phyloP scores from a whole-genome alignment of 2,113 vertebrate species.

The Scomber colias region DNA sequence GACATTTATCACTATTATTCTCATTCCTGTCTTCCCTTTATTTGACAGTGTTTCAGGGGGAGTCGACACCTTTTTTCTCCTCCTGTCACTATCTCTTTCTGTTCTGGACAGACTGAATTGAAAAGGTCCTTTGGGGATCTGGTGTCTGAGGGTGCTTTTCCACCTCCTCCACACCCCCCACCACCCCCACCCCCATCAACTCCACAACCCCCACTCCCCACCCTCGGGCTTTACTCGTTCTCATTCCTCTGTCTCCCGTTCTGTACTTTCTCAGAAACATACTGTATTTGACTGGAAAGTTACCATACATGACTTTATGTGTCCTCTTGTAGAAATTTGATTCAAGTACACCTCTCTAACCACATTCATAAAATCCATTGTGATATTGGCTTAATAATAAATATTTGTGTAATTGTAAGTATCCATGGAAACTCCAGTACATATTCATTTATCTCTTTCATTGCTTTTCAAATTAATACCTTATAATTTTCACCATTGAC shows the following conservation, averaged over 20 bases:
- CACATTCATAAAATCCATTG: neutral
- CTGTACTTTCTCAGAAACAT: conserved; percentile 13
- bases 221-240: conserved; percentile 9
- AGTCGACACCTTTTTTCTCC: conserved; percentile 42
- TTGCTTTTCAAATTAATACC: conserved; percentile 14
- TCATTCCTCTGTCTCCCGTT: neutral
- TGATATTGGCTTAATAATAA: conserved; percentile 34
- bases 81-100: conserved; percentile 51
- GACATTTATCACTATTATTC: conserved; percentile 79
- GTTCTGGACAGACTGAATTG: conserved; percentile 57
- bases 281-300: neutral
- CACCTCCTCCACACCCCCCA: neutral
- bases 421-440: conserved; percentile 46
- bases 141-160: conserved; percentile 21
- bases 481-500: conserved; percentile 19
- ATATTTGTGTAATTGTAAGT: conserved; percentile 32
- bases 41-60: conserved; percentile 65
- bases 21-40: conserved; percentile 56
- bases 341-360: neutral
- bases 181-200: neutral
- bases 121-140: conserved; percentile 57
- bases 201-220: neutral
- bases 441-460: conserved; percentile 4
- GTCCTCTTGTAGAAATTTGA: neutral
- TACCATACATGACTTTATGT: neutral